phyloP scores from a whole-genome alignment of 2,113 vertebrate species.

The Trochalopteron elliotii region DNA sequence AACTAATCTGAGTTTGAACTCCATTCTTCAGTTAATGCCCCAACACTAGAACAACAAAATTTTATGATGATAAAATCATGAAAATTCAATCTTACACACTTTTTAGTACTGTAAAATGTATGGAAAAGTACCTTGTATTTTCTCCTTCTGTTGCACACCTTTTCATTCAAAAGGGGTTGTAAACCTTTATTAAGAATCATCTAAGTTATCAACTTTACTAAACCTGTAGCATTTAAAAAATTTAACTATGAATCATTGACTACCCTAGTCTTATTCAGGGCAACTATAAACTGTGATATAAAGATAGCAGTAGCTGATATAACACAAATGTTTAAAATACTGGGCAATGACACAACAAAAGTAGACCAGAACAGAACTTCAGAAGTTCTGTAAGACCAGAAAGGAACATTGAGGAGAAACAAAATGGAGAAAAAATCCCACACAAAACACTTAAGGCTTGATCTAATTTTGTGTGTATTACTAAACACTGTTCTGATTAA shows the following conservation, averaged over 20 bases:
- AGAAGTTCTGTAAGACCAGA: not conserved
- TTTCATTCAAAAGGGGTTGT: not conserved
- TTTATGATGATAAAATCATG: not conserved
- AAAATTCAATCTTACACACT: not conserved
- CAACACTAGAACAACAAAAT: not conserved
- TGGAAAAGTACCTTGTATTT: not conserved
- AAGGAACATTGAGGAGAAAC: not conserved
- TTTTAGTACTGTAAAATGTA: not conserved
- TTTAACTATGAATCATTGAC: not conserved
- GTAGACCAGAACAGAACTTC: not conserved
- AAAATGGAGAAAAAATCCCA: not conserved
- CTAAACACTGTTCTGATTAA: not conserved
- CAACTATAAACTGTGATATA: not conserved
- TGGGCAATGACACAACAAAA: not conserved
- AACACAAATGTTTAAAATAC: not conserved
- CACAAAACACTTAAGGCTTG: not conserved
- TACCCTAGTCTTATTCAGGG: not conserved
- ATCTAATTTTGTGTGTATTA: not conserved
- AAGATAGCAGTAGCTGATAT: not conserved
- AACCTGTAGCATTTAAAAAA: not conserved
- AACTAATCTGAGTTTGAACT: not conserved
- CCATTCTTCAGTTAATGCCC: not conserved
- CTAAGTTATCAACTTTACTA: not conserved
- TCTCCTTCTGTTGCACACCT: not conserved
- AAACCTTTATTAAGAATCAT: not conserved